Evolutionary conservation across 2,113 vertebrate genomes (phyloP), one percentile per base, ranked within the genome.

Genomic region (Oryzias celebensis): DNA sequence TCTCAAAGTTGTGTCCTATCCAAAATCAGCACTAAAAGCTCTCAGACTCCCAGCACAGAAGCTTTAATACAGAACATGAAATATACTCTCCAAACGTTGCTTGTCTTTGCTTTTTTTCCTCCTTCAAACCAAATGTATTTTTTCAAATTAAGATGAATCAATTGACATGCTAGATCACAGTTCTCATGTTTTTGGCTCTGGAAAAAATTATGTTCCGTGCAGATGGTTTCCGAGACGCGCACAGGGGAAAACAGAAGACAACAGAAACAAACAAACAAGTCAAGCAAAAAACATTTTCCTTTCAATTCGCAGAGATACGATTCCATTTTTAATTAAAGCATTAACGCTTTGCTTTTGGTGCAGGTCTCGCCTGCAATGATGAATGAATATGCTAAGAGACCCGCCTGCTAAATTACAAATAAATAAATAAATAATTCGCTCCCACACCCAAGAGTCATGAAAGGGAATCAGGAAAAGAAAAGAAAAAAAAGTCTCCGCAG

Each of bases 311-410:
- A 60, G 84, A 88, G 87, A 91, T 91, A 91, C 77, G 81, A 90
- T 91, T 91, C 82, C 72, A 52, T 68, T 90, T 92, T 91, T 91
- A 92, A 92, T 93, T 92, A 92, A 91, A 89, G 85, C 78, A 83
- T 88, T 80, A 88, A 88, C 85, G 69, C 81, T 73, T 6, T 52
- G 78, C 68, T 89, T 87, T 90, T 84, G 65, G 85, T 71, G 74
- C 77, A 54, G 78, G 82, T 85, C 89, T 86, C 42, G 73, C 49
- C 52, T 70, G 80, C 85, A 88, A 91, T 85, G 81, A 90, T 84
- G 84, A 87, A 82, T 52, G 82, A 89, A 91, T 81, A 84, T 80
- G 82, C 87, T 72, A 82, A 84, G 81, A 89, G 81, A 72, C 71
- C 80, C 46, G 78, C 70, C 76, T 70, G 72, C 58, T 50, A 77